Evolutionary conservation across 2,888 invertebrate genomes (phyloP), one percentile per base, ranked within the genome.

Genomic region (Diplazon laetatorius): DNA sequence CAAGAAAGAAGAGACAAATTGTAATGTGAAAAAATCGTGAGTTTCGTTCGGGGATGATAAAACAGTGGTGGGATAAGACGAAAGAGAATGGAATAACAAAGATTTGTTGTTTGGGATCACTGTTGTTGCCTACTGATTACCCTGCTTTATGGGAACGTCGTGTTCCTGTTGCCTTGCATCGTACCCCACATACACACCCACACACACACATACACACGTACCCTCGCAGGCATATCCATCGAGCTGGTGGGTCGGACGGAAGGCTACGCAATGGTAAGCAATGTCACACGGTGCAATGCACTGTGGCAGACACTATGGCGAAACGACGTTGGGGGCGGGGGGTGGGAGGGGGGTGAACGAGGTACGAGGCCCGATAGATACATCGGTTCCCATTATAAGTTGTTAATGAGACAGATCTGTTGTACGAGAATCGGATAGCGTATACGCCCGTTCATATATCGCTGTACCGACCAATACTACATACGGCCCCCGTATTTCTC

Each of bases 371-470:
- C 71, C 83, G 76, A 85, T 84, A 82, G 81, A 84, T 84, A 78
- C 83, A 83, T 85, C 87, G 84, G 84, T 87, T 87, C 86, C 75
- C 85, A 89, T 88, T 88, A 87, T 85, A 85, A 88, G 84, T 87
- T 88, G 87, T 89, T 89, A 90, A 90, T 90, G 90, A 90, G 90
- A 87, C 85, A 84, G 86, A 87, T 86, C 86, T 85, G 83, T 82
- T 83, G 80, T 84, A 80, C 83, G 82, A 72, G 84, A 80, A 79
- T 79, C 81, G 70, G 62, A 82, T 85, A 70, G 59, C 65, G 37
- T 20, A 46, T 42, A 25, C 80, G 76, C 78, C n/a, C 50, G n/a
- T n/a, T n/a, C 50, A 59, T 60, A 50, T 74, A 55, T 55, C 44
- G 35, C 2, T 14, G 18, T 57, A 16, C 20, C 25, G 30, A 14